Evolutionary conservation across 2,797 vertebrate species (phyloP), one percentile per base, ranked within the genome.

Genomic region (Erpetoichthys calabaricus): DNA sequence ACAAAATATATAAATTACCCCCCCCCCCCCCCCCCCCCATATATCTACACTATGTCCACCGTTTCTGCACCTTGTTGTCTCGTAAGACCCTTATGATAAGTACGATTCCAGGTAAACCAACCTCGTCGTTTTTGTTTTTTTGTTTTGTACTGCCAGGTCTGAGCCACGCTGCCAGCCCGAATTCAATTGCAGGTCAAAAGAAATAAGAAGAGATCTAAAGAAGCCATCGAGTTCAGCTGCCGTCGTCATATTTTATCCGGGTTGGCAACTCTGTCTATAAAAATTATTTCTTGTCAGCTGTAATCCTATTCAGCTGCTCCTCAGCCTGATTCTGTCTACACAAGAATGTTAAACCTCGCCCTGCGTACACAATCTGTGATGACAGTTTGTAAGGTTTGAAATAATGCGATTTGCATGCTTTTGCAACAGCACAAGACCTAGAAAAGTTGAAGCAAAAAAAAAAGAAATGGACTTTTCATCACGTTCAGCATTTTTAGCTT

Each of bases 241-340:
- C 54, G 59, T 56, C 7, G 51, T 64, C 57, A 55, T 59, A 56
- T 52, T 65, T 59, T 49, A 62, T 68, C 62, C 50, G 6, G 1
- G 56, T 64, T 74, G 65, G 63, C 56, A 45, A 63, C 54, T 42
- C 2, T 42, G 42, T 60, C 62, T 65, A 8, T 10, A 43, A 59
- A 60, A 62, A 60, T 62, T 52, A 8, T 57, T 54, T 6, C 9
- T 51, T 59, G 63, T 63, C 60, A 57, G 8, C 45, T 54, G 46
- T 58, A 45, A 60, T 68, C 47, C 61, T 2, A 3, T 44, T 25
- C 44, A 70, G 49, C 45, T 1, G 6, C 57, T 47, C 54, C 42
- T 67, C 59, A 49, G 60, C 65, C 70, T 57, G 57, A 60, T 64
- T 66, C 58, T 65, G 42, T 70, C 67, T 61, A 56, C 7, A 9